These are phyloP conservation scores for Scolopax rusticola DNA, from an alignment of 2,797 vertebrate species.

Conservation along the genomic window DNA sequence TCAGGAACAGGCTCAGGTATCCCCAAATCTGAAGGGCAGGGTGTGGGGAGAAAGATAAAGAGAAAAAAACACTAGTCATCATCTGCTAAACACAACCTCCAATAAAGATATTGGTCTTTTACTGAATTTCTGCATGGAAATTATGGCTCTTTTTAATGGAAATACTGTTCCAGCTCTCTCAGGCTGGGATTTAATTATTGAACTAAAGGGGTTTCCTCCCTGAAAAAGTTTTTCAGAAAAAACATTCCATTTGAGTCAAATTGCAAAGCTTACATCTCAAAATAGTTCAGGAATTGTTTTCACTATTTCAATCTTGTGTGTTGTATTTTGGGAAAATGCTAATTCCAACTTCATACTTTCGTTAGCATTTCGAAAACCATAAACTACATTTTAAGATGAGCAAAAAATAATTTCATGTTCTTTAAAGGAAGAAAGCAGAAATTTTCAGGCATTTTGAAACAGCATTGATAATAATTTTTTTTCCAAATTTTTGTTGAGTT, in stretches of 20 bases:
- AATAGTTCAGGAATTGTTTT: conserved; percentile 23
- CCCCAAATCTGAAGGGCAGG: not conserved
- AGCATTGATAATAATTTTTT: not conserved
- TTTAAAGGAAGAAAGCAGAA: not conserved
- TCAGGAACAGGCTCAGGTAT: not conserved
- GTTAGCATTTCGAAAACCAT: not conserved
- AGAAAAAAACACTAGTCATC: not conserved
- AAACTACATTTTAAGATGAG: not conserved
- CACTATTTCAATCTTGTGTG: not conserved
- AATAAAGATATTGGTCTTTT: not conserved
- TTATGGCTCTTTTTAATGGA: not conserved
- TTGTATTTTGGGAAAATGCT: not conserved
- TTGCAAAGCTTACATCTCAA: conserved; percentile 19
- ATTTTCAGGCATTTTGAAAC: not conserved
- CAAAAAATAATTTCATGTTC: not conserved
- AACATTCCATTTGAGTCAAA: conserved; percentile 6
- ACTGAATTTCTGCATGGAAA: not conserved
- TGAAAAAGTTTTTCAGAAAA: not conserved
- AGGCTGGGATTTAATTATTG: not conserved
- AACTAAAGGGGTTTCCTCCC: not conserved
- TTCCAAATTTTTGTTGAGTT: not conserved
- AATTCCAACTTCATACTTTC: not conserved
- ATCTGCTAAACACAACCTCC: not conserved
- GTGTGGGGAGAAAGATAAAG: not conserved
- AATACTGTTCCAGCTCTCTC: not conserved